These are phyloP conservation scores for Hetaerina titia DNA, from an alignment of 2,888 invertebrate species.

Conservation along the genomic window DNA sequence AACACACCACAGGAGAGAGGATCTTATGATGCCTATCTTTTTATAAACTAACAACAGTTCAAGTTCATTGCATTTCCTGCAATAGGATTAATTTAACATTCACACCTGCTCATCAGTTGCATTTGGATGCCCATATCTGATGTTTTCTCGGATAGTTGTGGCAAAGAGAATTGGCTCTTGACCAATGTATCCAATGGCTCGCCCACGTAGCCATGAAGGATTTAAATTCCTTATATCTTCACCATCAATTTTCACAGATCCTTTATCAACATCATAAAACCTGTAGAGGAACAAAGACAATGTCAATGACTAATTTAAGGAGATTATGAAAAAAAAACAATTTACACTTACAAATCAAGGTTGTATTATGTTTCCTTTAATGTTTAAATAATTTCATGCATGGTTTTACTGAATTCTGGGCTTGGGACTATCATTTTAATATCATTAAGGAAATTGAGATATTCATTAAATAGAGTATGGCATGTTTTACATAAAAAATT, in stretches of 20 bases:
- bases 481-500: background rate
- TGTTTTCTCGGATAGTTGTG: constrained; percentile 94
- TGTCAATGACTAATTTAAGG: background rate
- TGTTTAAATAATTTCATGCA: background rate
- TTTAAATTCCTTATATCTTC: constrained; percentile 85
- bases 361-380: no score
- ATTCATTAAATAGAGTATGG: background rate
- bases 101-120: constrained; percentile 85
- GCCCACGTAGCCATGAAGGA: constrained; percentile 91
- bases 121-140: constrained; percentile 90
- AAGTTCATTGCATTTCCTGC: no score
- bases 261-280: constrained; percentile 89
- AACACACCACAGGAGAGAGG: no score
- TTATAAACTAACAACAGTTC: no score
- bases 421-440: background rate
- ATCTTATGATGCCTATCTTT: no score
- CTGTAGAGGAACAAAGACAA: constrained; percentile 76
- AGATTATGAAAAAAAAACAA: background rate
- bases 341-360: background rate
- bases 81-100: background rate
- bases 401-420: background rate
- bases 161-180: constrained; percentile 97
- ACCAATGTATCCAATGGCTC: constrained; percentile 91
- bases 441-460: constrained; percentile 7
- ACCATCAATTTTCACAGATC: constrained; percentile 88